These are phyloP conservation scores for Phylloscopus whistleri DNA, from an alignment of 2,113 vertebrate species.

Conservation along the genomic window DNA sequence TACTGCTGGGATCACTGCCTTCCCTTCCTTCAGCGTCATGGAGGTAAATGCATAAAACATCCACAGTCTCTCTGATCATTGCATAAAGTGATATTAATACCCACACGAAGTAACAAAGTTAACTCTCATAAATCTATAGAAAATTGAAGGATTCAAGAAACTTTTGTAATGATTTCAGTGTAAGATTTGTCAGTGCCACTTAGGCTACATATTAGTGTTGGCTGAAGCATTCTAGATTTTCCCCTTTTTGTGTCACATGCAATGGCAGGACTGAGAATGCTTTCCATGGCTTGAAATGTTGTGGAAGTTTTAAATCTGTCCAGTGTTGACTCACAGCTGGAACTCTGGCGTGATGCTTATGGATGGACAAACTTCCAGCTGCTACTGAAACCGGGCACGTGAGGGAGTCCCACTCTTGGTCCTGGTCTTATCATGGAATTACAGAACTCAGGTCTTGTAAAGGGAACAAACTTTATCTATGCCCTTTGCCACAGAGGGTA, in stretches of 20 bases:
- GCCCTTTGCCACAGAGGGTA: neutral
- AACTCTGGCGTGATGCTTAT: neutral
- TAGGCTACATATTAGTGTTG: rapidly evolving
- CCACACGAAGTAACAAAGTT: neutral
- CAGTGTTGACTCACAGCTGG: rapidly evolving
- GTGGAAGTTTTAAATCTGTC: neutral
- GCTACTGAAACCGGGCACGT: neutral
- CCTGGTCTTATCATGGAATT: neutral
- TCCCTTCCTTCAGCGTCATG: neutral
- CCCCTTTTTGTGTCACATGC: neutral
- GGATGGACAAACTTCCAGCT: neutral
- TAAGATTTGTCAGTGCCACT: neutral
- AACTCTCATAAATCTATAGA: neutral
- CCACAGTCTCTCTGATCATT: neutral
- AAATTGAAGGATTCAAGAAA: neutral
- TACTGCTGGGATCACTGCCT: neutral
- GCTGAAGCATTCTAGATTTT: neutral
- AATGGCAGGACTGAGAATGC: neutral
- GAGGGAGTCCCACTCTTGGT: neutral
- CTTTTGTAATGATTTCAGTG: neutral
- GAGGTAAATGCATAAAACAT: neutral
- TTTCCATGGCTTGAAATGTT: neutral
- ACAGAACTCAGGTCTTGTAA: neutral
- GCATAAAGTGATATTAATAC: neutral
- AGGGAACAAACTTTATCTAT: neutral